These are phyloP conservation scores for Onychostruthus taczanowskii DNA, from an alignment of 2,113 vertebrate species.

Conservation along the genomic window DNA sequence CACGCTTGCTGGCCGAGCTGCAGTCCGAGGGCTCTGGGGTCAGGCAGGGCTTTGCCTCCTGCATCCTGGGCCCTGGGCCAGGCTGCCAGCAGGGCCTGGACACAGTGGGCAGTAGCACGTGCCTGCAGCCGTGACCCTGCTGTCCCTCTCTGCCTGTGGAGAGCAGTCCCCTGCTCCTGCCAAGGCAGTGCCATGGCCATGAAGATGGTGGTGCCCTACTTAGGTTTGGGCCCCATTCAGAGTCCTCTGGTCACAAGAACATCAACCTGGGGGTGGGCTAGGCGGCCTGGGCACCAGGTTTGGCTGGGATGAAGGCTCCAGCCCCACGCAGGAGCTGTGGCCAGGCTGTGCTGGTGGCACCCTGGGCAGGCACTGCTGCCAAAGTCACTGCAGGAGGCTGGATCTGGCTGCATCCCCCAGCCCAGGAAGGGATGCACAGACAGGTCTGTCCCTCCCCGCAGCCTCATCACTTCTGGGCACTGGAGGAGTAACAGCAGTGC, in stretches of 20 bases:
- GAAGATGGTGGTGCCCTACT: neutral
- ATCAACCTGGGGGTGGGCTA: rapidly evolving
- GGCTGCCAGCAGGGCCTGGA: neutral
- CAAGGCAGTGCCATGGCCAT: rapidly evolving
- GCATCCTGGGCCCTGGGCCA: neutral
- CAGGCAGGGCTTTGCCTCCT: neutral
- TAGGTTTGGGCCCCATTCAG: neutral
- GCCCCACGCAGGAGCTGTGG: neutral
- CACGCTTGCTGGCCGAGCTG: rapidly evolving
- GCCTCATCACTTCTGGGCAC: neutral
- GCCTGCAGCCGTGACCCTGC: neutral
- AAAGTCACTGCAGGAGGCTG: rapidly evolving
- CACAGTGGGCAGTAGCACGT: conserved; percentile 20
- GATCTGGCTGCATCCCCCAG: rapidly evolving
- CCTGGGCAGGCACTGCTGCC: neutral
- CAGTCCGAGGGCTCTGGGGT: rapidly evolving
- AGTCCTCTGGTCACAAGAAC: neutral
- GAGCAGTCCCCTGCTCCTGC: neutral
- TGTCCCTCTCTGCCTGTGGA: neutral
- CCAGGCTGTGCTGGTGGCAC: neutral
- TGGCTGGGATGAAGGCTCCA: too few species aligned
- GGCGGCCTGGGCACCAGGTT: neutral
- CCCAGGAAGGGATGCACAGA: rapidly evolving
- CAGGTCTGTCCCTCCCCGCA: too few species aligned
- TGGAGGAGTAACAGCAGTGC: rapidly evolving